These are phyloP conservation scores for Crocallis elinguaria DNA, from an alignment of 2,888 invertebrate genomes.

Conservation along the genomic window DNA sequence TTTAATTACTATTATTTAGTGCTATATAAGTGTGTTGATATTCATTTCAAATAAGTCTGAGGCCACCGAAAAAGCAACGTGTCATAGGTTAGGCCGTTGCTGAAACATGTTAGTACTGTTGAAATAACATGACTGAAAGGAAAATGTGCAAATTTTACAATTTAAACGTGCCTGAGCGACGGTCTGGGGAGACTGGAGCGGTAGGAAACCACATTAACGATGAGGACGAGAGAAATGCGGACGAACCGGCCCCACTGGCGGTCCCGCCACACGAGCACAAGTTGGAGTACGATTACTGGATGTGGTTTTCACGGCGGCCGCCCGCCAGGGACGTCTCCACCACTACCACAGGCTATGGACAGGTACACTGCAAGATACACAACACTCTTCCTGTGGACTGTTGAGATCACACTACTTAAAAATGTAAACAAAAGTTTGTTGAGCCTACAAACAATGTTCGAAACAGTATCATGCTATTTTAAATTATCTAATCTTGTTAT, in stretches of 20 bases:
- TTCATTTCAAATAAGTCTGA: constrained; percentile 58
- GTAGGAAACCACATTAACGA: constrained; percentile 68
- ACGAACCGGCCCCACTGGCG: constrained; percentile 66
- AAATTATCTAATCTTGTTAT: background rate
- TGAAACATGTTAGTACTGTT: constrained; percentile 81
- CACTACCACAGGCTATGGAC: constrained; percentile 78
- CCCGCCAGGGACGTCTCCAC: constrained; percentile 74
- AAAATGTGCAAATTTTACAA: constrained; percentile 85
- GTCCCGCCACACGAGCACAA: constrained; percentile 95
- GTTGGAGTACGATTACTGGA: constrained; percentile 96
- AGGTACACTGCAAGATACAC: constrained; percentile 52
- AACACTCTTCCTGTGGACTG: background rate
- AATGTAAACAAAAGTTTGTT: constrained; percentile 32
- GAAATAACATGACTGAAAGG: constrained; percentile 83
- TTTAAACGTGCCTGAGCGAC: constrained; percentile 83
- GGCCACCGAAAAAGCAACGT: constrained; percentile 72
- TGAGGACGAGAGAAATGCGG: constrained; percentile 69
- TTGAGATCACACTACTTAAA: background rate
- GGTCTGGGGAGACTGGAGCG: constrained; percentile 69
- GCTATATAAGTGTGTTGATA: constrained; percentile 52
- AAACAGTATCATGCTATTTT: background rate
- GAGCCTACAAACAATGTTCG: background rate
- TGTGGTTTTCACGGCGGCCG: constrained; percentile 92
- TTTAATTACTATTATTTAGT: constrained; percentile 54
- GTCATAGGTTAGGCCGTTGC: constrained; percentile 83